phyloP scores from a whole-genome alignment of 2,113 vertebrate genomes.

The Clarias batrachus region DNA sequence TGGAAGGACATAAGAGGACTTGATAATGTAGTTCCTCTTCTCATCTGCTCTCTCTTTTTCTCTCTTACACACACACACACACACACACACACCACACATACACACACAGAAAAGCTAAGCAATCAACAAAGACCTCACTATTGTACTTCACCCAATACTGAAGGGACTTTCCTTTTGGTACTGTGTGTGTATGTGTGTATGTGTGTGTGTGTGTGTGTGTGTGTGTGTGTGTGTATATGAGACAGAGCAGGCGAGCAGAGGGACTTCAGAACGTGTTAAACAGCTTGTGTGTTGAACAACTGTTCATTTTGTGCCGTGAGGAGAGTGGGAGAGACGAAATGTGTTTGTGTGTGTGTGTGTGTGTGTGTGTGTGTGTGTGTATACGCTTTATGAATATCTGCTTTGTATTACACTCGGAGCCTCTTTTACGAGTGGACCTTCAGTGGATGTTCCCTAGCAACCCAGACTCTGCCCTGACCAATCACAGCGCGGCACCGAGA shows the following conservation, averaged over 20 bases:
- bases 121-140: slow-evolving; percentile 31
- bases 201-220: background rate
- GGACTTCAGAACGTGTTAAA: slow-evolving; percentile 25
- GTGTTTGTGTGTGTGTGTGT: slow-evolving; percentile 30
- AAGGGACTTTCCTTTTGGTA: slow-evolving; percentile 18
- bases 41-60: background rate
- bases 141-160: slow-evolving; percentile 11
- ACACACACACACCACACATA: background rate
- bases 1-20: no score
- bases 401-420: slow-evolving; percentile 16
- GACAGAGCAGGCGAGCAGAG: background rate
- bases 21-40: background rate
- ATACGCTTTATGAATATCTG: slow-evolving; percentile 1
- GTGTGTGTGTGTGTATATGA: background rate
- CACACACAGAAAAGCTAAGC: background rate
- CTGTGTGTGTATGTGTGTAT: background rate
- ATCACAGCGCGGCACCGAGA: slow-evolving; percentile 5
- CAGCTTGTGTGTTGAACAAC: slow-evolving; percentile 34
- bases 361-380: slow-evolving; percentile 32
- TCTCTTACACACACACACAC: background rate
- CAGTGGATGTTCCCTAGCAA: slow-evolving; percentile 45
- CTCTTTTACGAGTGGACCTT: slow-evolving; percentile 2
- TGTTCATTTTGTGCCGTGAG: slow-evolving; percentile 51
- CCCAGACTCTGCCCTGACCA: slow-evolving; percentile 25
- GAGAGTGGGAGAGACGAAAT: slow-evolving; percentile 29